Base-by-base conservation (phyloP, 1,140 invertebrate species). In the Portunus trituberculatus region DNA sequence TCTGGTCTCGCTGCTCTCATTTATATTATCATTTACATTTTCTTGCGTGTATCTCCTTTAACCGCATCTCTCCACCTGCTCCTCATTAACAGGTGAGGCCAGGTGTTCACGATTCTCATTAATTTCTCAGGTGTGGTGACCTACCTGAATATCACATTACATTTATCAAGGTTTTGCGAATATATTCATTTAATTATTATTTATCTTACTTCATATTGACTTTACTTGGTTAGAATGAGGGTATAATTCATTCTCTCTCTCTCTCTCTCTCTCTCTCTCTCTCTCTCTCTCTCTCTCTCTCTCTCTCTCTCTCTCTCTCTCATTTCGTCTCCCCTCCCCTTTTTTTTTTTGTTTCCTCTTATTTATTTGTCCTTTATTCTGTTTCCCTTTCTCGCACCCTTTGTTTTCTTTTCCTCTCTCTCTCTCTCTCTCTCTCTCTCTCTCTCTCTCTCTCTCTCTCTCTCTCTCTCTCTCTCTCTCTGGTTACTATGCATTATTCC, bases 371-470 rank as follows among this genome's bases (percentile, higher is more conserved):
- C 90, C 48, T 45, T 91, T 45, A 48, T 45, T 52, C 46, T 91
- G 8, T 59, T 25, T 91, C 45, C n/a, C 32, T 88, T 46, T 10
- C 89, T 52, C 89, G 20, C 31, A 10, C 31, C n/a, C 89, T 91
- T 12, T 59, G 39, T 67, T 16, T 32, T 14, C 29, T 29, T 67
- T 52, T 46, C 31, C 31, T 31, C 31, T 32, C 89, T 59, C 52
- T 32, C 89, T 91, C 20, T 52, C 89, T 32, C 89, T 31, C 89
- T 91, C 89, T 39, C 46, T 28, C 46, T 28, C 52, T 32, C 89
- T 29, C 87, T n/a, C 25, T 20, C 48, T 20, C 28, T 48, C 45
- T 32, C 31, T 32, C 87, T 45, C 28, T 48, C 45, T 45, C 45
- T 29, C 7, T 25, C 46, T 52, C 28, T 46, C 45, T 25, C 32